Evolutionary conservation across 1,140 invertebrate genomes (phyloP), one percentile per base, ranked within the genome.

Genomic region (Microplitis mediator): DNA sequence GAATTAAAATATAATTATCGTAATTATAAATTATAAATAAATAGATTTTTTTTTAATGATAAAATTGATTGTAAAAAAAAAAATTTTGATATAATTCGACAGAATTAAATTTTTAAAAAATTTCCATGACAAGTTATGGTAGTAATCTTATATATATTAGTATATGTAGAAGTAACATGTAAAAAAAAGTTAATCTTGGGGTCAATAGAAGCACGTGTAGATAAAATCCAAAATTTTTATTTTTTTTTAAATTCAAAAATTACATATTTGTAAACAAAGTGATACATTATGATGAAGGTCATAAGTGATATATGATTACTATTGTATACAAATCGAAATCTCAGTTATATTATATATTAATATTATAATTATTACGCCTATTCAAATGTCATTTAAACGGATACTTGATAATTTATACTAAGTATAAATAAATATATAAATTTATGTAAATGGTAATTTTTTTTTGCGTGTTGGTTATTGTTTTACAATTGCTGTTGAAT

Each of bases 261-360:
- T 5, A 16, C 23, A 54, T 34, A 54, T 34, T 8, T 52, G 65
- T 67, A 67, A 67, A 67, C 65, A 67, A 67, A 52, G 3, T 51
- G 65, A 67, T 67, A 67, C 23, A 3, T 54, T 54, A 13, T 4
- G 9, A 34, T 50, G 50, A 67, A 67, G 65, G 65, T 67, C 65
- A n/a, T 65, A 52, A 54, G 4, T 52, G 50, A 67, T 52, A 52
- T 67, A 35, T 36, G 9, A 64, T 64, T 31, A 13, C 14, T 35
- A 36, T 36, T 36, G 11, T 58, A 32, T 58, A 58, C 56, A 58
- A 35, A 39, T 56, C 35, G 13, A 39, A 14, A 56, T 35, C 16
- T 13, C 11, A 62, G 23, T 23, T n/a, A n/a, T n/a, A 31, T 62
- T 36, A 5, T 62, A 36, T 62, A 31, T 11, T 35, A 34, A 35